These are phyloP conservation scores for Streptopelia turtur DNA, from an alignment of 2,797 vertebrate genomes.

Conservation along the genomic window DNA sequence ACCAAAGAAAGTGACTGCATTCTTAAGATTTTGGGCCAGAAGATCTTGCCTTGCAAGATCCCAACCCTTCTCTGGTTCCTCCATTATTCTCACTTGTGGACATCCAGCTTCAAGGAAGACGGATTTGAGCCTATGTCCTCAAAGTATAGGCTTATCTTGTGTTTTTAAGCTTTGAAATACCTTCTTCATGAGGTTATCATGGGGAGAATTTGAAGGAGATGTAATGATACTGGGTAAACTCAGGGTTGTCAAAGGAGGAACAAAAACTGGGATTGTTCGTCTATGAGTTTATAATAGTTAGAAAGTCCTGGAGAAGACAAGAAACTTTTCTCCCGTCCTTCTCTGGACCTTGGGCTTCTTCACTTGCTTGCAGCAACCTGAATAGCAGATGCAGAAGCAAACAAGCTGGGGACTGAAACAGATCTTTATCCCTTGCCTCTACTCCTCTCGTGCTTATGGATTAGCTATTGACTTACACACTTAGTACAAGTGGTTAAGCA, in stretches of 20 bases:
- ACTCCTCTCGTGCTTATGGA: accelerated
- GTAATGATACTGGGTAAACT: not conserved
- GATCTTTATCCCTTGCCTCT: not conserved
- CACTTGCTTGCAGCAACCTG: not conserved
- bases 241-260: not conserved
- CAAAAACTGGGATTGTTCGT: not conserved
- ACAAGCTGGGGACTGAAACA: not conserved
- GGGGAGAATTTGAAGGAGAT: not conserved
- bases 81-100: not conserved
- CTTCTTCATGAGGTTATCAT: not conserved
- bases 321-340: not conserved
- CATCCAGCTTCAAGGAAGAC: not conserved
- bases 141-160: not conserved
- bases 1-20: not conserved
- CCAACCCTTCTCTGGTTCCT: not conserved
- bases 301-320: not conserved
- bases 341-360: not conserved
- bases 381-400: not conserved
- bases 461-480: not conserved
- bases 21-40: not conserved
- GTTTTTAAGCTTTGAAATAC: not conserved
- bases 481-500: not conserved
- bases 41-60: not conserved
- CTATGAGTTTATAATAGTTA: not conserved
- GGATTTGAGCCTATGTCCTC: not conserved